A percentile compares a stretch with the other conserved stretches of the same genome.
Evolutionary conservation across 1,140 invertebrate species (phyloP).

Genomic region (Spodoptera frugiperda): DNA sequence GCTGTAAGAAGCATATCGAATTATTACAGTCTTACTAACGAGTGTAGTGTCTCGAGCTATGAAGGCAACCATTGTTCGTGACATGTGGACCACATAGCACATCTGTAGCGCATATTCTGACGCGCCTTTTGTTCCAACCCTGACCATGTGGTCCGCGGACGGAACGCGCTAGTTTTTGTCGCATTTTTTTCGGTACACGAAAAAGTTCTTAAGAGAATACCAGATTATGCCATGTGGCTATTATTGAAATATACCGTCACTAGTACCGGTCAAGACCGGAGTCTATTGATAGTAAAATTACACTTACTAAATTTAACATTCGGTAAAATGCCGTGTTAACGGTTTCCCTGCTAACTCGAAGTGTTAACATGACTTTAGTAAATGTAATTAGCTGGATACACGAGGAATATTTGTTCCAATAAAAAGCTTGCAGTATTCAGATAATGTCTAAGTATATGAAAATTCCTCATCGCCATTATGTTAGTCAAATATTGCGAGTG

Average conservation of each 20-base stretch:
- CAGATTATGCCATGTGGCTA: slow-evolving; percentile 63
- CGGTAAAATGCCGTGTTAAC: not conserved
- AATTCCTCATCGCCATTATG: slow-evolving; percentile 28
- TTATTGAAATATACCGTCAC: slow-evolving; percentile 58
- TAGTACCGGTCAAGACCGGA: slow-evolving; percentile 33
- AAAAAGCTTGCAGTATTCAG: not conserved
- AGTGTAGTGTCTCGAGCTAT: slow-evolving; percentile 50
- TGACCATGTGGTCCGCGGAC: slow-evolving; percentile 71
- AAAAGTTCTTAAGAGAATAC: slow-evolving; percentile 65
- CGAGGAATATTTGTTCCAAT: not conserved
- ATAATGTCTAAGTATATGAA: slow-evolving; percentile 1
- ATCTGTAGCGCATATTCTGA: slow-evolving; percentile 82
- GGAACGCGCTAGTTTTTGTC: slow-evolving; percentile 68
- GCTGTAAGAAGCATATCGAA: slow-evolving; percentile 45
- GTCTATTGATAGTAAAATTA: slow-evolving; percentile 21
- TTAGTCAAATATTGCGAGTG: slow-evolving; percentile 30
- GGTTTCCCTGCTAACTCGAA: not conserved
- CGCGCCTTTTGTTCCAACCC: slow-evolving; percentile 74
- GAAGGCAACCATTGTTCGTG: slow-evolving; percentile 62
- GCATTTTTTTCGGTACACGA: slow-evolving; percentile 68
- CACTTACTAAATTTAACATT: slow-evolving; percentile 30
- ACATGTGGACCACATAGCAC: slow-evolving; percentile 65
- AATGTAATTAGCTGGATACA: not conserved
- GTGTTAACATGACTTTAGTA: not conserved
- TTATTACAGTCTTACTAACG: slow-evolving; percentile 46